Evolutionary conservation across 1,140 invertebrate genomes (phyloP), one percentile per base, ranked within the genome.

Genomic region (Drosophila santomea): DNA sequence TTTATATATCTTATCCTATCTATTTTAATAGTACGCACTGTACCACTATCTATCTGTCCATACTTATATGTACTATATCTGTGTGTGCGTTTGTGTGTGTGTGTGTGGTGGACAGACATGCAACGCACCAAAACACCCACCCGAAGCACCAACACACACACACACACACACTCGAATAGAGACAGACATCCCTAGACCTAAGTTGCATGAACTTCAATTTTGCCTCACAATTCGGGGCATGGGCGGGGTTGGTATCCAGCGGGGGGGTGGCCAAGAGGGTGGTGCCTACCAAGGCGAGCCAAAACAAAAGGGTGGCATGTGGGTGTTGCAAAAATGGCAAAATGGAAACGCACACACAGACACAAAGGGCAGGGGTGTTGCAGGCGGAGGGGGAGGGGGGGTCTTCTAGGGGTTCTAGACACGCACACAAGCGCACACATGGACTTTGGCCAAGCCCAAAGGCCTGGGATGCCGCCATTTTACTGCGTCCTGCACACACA

Each of bases 381-480:
- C 25, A 35, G 20, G 20, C 20, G 20, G 20, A 0, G 20, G 20
- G 20, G 0, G 2, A 20, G 20, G 2, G 25, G 58, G 44, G 45
- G 44, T 15, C 15, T 35, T 35, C 28, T 47, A 71, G 35, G 68
- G 39, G 55, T 17, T 58, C 39, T 11, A 68, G 41, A 62, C 68
- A 68, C 83, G 78, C 83, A 86, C 67, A 39, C 35, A 61, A 51
- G 45, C 47, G 32, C 55, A 73, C 51, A 62, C 45, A 66, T 56
- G 55, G 52, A 59, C 55, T 56, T 35, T 66, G 77, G 80, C 62
- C 79, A 62, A 69, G 73, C 73, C 73, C 73, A 75, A 71, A 75
- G 79, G 78, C 59, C 69, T 75, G 79, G 78, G 71, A 52, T 66
- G 83, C 78, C 82, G 82, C 82, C 82, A 86, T 86, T 86, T 86